Evolutionary conservation across 1,140 invertebrate species (phyloP).

Genomic region (Nebria ingens): DNA sequence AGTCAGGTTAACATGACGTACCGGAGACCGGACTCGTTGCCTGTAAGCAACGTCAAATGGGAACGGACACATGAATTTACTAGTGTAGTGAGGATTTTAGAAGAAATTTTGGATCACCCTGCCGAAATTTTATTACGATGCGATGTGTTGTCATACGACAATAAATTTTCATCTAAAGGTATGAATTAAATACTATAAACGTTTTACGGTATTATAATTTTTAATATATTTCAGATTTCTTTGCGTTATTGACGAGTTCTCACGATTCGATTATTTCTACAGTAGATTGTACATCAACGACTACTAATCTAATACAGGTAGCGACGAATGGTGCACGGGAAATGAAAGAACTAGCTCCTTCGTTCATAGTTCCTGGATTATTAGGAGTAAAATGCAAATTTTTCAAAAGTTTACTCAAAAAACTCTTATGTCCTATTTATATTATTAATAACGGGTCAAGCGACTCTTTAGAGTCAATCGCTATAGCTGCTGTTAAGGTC

Average conservation of each 20-base stretch:
- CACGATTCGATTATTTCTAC: not conserved
- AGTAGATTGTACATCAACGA: not conserved
- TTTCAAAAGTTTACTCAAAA: conserved; percentile 21
- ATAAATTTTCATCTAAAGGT: no score
- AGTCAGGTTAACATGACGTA: not conserved
- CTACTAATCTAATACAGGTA: conserved; percentile 23
- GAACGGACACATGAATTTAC: not conserved
- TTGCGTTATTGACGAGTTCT: not conserved
- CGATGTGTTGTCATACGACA: no score
- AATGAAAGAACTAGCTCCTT: conserved; percentile 28
- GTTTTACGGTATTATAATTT: no score
- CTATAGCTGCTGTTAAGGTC: not conserved
- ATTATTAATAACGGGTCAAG: not conserved
- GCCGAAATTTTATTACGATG: no score
- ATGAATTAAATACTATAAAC: no score
- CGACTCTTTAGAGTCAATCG: not conserved
- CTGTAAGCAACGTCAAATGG: not conserved
- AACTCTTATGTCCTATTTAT: conserved; percentile 24
- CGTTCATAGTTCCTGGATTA: conserved; percentile 32
- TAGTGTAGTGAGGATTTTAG: not conserved
- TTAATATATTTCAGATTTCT: conserved; percentile 8
- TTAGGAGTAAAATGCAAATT: conserved; percentile 18
- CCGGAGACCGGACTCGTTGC: not conserved
- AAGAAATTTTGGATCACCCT: not conserved
- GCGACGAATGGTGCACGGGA: conserved; percentile 25